Evolutionary conservation across 2,888 invertebrate genomes (phyloP), one percentile per base, ranked within the genome.

Genomic region (Agrypnus murinus): DNA sequence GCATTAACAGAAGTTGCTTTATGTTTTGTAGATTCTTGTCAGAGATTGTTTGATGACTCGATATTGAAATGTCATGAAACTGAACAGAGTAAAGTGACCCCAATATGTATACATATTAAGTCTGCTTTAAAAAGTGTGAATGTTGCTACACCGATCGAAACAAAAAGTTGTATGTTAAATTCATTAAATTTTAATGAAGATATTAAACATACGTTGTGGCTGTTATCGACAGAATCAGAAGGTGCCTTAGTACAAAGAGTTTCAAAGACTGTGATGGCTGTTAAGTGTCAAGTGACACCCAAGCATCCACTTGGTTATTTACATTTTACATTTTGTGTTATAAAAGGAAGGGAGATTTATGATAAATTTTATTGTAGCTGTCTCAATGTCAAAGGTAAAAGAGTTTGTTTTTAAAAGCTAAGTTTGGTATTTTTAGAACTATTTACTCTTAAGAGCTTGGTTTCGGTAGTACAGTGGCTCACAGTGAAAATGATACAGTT

Each of bases 251-350:
- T 93, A 2, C 92, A 93, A 82, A 86, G 91, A 75, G 90, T 93
- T 25, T 91, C 92, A 0, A 91, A 91, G 81, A 89, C 89, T 79
- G 90, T 91, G 36, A 90, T 93, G 90, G 92, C 90, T 55, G 92
- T 92, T 1, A 91, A 90, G 80, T 92, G 92, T 80, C 89, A 90
- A 82, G 88, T 89, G 7, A 89, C 89, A 60, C 87, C 89, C 0
- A 90, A 90, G 74, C 90, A 92, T 81, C 92, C 92, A 0, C 86
- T 92, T 17, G 92, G 92, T 8, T 92, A 91, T 81, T 85, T 93
- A 36, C 92, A 93, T 82, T 90, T 92, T 80, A 88, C 88, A 76
- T 90, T 92, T 79, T 88, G 88, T 79, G 85, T 84, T 48, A 84
- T 85, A n/a, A 87, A 87, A 79, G 80, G 83, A 31, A 86, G 85